Base-by-base conservation (phyloP, 2,113 vertebrate species). In the Fulica atra region DNA sequence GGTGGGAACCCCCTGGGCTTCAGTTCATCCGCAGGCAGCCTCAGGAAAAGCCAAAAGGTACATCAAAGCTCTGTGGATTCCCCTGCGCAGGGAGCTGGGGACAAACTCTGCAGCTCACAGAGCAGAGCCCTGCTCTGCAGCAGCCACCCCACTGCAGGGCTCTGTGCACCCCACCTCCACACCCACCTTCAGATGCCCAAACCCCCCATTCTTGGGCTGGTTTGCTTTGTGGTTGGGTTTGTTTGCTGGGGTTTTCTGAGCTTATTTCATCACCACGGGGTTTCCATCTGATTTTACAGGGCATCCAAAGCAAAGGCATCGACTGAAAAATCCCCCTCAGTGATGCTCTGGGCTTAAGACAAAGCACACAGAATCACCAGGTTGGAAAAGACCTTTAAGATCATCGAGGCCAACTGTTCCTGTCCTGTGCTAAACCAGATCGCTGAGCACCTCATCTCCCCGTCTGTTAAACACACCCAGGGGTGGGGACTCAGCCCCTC, bases 1-100 rank as follows among this genome's bases (percentile, higher is more conserved):
- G 4, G 4, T 17, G 31, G 38, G 29, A 60, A 36, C 2, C 14
- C 16, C 5, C 6, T 0, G 0, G 44, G 18, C 28, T 68, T 16
- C 81, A 83, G 28, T 51, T 71, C 60, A 46, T 33, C 53, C 3
- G 1, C 57, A 66, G 24, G 54, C 11, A 81, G 17, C 13, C 29
- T 13, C 56, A 66, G 80, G 46, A 29, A 24, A 83, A 76, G 66
- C 7, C 61, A 79, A 61, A 56, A 81, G 1, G 25, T 7, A 7
- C 25, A 15, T 21, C 36, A 17, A 73, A 65, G 18, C 54, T 26
- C 68, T 0, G 0, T 2, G 0, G 24, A 56, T 40, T 84, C 4
- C 21, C 56, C 19, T 40, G 38, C 1, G 1, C 29, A 42, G 44
- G 44, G 50, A 81, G 23, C 11, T 59, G 48, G 17, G 33, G 25